Base-by-base conservation (phyloP, 2,888 invertebrate species). In the Nomada ferruginata region DNA sequence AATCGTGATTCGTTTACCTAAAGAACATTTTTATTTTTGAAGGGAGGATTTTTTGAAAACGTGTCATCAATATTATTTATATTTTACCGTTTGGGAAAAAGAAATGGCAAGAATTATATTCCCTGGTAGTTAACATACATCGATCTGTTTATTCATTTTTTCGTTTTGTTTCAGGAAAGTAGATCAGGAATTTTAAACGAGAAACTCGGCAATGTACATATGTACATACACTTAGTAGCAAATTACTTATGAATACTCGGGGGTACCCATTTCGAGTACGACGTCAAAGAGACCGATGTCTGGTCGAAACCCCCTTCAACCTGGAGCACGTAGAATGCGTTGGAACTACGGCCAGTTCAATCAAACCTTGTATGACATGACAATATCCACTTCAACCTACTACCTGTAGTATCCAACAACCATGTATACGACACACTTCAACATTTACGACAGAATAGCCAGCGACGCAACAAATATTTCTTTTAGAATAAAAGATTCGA, bases 251-350 rank as follows among this genome's bases (percentile, higher is more conserved):
- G 66, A 72, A 57, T 76, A 52, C 69, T 72, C 66, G 50, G 47
- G 47, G 10, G 42, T 44, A 42, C 15, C n/a, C 47, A 57, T 53
- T 65, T 66, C 71, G 61, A 80, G 79, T 82, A 66, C 69, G 57
- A 69, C 50, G 73, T 82, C 81, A 74, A 83, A 83, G 74, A 74
- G 77, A 65, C 59, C 74, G 73, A 71, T 59, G 66, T 77, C 60
- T 66, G 63, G 59, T 71, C 63, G 75, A 60, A 77, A 69, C 53
- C 66, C 63, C 47, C 77, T 83, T 72, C 68, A 72, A 53, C 36
- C 53, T 78, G 20, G 55, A 73, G 57, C 57, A 75, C 57, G 63
- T 75, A 82, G 75, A 78, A 82, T 63, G 61, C 52, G 53, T 55
- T 47, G 29, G 73, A 69, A 66, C 75, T 72, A 44, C 72, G 29